Percentiles rank a stretch among this genome's conserved stretches.
Evolutionary conservation across 1,140 invertebrate genomes (phyloP).

Genomic region (Lepidurus couesii): DNA sequence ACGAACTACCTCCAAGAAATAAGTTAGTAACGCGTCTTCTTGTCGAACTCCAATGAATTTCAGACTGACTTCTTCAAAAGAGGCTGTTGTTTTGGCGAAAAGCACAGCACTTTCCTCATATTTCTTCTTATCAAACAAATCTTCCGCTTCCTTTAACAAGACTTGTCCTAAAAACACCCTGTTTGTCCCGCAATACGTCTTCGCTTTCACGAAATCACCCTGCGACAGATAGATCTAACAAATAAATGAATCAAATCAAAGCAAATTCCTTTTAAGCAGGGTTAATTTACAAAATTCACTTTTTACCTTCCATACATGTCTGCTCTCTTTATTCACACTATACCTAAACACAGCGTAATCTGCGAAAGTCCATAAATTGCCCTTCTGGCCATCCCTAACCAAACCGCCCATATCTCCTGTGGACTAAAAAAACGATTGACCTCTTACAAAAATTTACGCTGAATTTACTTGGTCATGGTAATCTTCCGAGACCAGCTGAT

Average conservation of each 20-base stretch:
- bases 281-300: slow-evolving; percentile 31
- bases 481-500: slow-evolving; percentile 82
- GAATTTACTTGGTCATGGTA: slow-evolving; percentile 59
- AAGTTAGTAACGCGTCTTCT: slow-evolving; percentile 78
- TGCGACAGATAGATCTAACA: slow-evolving; percentile 73
- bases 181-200: slow-evolving; percentile 69
- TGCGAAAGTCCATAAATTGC: slow-evolving; percentile 76
- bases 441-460: slow-evolving; percentile 33
- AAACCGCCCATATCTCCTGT: slow-evolving; percentile 76
- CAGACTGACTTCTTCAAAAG: slow-evolving; percentile 88
- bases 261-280: not conserved
- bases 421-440: slow-evolving; percentile 52
- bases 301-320: slow-evolving; percentile 72
- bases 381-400: slow-evolving; percentile 61
- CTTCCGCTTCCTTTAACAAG: slow-evolving; percentile 79
- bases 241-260: slow-evolving; percentile 7
- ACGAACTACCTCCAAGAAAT: slow-evolving; percentile 61
- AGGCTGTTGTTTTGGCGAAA: slow-evolving; percentile 81
- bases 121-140: slow-evolving; percentile 70
- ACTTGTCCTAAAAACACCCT: slow-evolving; percentile 75
- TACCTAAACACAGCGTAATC: slow-evolving; percentile 79
- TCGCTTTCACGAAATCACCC: slow-evolving; percentile 80
- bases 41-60: slow-evolving; percentile 82
- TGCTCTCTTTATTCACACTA: slow-evolving; percentile 73
- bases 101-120: slow-evolving; percentile 76